A percentile compares a stretch with the other conserved stretches of the same genome.
These are phyloP conservation scores for Pocota personata DNA, from an alignment of 2,888 invertebrate species.

Conservation along the genomic window DNA sequence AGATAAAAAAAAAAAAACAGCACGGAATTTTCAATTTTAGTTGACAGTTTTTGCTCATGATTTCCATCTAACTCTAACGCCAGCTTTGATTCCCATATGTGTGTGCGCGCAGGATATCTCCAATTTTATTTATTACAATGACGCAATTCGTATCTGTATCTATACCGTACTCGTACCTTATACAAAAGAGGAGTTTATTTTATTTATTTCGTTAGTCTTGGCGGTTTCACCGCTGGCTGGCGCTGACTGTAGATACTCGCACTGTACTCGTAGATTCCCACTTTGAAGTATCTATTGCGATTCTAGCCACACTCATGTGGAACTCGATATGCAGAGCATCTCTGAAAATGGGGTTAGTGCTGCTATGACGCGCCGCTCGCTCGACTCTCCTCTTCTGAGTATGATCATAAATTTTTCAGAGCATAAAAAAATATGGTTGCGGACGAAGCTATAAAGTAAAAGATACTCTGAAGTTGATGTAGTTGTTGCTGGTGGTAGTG, in stretches of 20 bases:
- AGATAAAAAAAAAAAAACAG: too few species aligned
- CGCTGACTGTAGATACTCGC: background rate
- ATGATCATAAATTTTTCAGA: slow-evolving; percentile 71
- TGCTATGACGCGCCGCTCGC: slow-evolving; percentile 34
- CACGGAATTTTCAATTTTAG: slow-evolving; percentile 45
- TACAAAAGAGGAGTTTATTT: slow-evolving; percentile 5
- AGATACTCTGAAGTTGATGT: slow-evolving; percentile 59
- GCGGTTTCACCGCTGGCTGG: slow-evolving; percentile 33
- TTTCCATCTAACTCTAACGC: background rate
- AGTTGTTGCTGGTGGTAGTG: background rate
- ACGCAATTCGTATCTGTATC: slow-evolving; percentile 9
- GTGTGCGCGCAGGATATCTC: slow-evolving; percentile 37
- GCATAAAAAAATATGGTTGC: slow-evolving; percentile 67
- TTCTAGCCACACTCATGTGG: slow-evolving; percentile 32
- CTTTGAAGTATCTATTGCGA: slow-evolving; percentile 58
- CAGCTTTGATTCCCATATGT: background rate
- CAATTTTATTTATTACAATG: slow-evolving; percentile 55
- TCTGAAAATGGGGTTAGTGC: slow-evolving; percentile 58
- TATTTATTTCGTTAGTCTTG: slow-evolving; percentile 31
- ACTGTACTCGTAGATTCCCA: slow-evolving; percentile 11
- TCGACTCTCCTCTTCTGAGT: slow-evolving; percentile 4
- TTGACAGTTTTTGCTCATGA: slow-evolving; percentile 33
- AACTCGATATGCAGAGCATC: slow-evolving; percentile 38
- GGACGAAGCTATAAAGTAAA: slow-evolving; percentile 59
- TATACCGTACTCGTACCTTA: background rate